These are phyloP conservation scores for Andrena cerasifolii DNA, from an alignment of 1,140 invertebrate species.

Conservation along the genomic window DNA sequence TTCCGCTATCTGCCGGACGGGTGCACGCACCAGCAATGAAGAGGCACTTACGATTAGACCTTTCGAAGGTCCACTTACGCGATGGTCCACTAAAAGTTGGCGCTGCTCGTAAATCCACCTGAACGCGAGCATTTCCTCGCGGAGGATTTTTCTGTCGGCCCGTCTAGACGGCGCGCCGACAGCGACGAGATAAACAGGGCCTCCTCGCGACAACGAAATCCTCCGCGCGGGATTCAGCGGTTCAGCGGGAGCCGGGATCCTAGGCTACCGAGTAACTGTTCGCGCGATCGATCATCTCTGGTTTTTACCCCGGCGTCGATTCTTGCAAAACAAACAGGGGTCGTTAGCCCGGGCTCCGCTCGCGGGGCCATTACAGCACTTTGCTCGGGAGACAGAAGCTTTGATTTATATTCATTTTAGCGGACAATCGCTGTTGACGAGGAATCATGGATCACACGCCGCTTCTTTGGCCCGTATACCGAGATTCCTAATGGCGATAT, in stretches of 20 bases:
- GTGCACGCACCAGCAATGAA: constrained; percentile 66
- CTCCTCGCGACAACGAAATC: neutral
- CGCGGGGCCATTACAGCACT: constrained; percentile 21
- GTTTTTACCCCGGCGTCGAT: neutral
- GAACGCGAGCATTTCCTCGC: constrained; percentile 29
- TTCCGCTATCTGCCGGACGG: constrained; percentile 53
- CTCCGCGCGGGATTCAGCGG: neutral
- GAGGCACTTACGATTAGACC: constrained; percentile 64
- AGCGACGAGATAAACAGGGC: constrained; percentile 8
- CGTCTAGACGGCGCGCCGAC: constrained; percentile 42
- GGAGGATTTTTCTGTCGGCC: constrained; percentile 26
- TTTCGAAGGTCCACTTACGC: constrained; percentile 58
- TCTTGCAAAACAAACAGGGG: neutral
- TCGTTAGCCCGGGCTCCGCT: constrained; percentile 20
- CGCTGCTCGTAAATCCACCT: constrained; percentile 58
- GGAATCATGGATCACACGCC: constrained; percentile 28
- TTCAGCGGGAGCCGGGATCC: neutral
- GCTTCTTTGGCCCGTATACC: constrained; percentile 43
- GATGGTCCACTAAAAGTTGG: constrained; percentile 59
- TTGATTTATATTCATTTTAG: constrained; percentile 66
- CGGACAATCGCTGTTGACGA: constrained; percentile 56
- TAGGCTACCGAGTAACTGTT: constrained; percentile 4
- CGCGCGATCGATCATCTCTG: constrained; percentile 20
- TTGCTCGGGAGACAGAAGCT: constrained; percentile 9
- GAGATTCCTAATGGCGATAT: constrained; percentile 70